These are phyloP conservation scores for Menura novaehollandiae DNA, from an alignment of 2,113 vertebrate genomes.

Conservation along the genomic window DNA sequence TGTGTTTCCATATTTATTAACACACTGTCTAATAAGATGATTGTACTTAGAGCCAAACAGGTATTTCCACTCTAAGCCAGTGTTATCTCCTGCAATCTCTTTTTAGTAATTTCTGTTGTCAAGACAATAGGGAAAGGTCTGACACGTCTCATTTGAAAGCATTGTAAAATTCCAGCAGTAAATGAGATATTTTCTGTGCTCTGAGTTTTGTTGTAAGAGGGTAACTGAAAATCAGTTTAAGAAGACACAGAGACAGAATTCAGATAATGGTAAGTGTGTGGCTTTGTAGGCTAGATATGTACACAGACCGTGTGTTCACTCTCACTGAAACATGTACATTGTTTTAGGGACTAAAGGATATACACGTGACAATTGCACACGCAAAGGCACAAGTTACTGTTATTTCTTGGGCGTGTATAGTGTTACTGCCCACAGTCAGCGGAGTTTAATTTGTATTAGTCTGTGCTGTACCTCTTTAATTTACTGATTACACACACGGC, in stretches of 20 bases:
- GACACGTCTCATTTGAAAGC: not conserved
- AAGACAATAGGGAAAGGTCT: not conserved
- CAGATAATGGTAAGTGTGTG: not conserved
- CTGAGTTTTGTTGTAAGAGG: not conserved
- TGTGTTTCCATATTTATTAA: not conserved
- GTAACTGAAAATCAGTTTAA: not conserved
- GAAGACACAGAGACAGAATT: not conserved
- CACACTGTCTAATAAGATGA: not conserved
- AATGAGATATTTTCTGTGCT: not conserved
- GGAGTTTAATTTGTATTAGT: not conserved
- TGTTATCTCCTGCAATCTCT: not conserved
- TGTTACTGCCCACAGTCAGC: not conserved
- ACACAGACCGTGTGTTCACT: not conserved
- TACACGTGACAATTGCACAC: rapidly evolving
- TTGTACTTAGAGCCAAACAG: not conserved
- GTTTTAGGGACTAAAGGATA: not conserved
- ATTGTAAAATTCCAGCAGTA: not conserved
- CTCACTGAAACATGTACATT: rapidly evolving
- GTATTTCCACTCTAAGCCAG: not conserved
- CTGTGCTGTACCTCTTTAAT: not conserved
- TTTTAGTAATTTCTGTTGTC: not conserved
- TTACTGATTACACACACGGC: rapidly evolving
- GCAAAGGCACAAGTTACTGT: not conserved
- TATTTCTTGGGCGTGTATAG: not conserved
- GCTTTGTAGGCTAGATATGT: not conserved